Evolutionary conservation across 2,888 invertebrate genomes (phyloP), one percentile per base, ranked within the genome.

Genomic region (Orchesella flavescens): DNA sequence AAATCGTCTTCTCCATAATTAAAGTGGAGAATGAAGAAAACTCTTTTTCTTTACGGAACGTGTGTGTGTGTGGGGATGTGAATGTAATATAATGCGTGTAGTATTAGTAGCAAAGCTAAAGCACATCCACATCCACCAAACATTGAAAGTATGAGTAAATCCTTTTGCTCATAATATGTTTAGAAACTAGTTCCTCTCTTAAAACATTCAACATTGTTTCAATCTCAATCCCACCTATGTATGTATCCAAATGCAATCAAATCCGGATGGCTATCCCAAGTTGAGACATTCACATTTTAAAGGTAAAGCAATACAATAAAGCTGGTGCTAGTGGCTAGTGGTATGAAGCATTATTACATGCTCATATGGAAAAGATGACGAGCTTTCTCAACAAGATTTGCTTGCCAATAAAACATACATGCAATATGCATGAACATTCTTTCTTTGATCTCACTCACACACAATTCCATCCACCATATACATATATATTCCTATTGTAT

Each of bases 1-100:
- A 71, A 71, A 71, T 71, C 57, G 71, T 57, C 71, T 71, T 57
- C 69, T 55, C 23, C 17, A n/a, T 65, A 65, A 49, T 49, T 15
- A 65, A 61, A 61, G 65, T 44, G 55, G 55, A 71, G 55, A 57
- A 71, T 57, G 57, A 71, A 57, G 71, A 71, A n/a, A 53, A 34
- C 15, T 10, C 66, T 10, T 44, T 66, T 66, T 44, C 13, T 17
- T 34, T 65, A n/a, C 2, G 5, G 15, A 7, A 49, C 61, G 15
- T 13, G 61, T 59, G 59, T 3, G 21, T 12, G 55, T 19, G 17
- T 17, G 19, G 19, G 10, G 1, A 10, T 10, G 17, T n/a, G 57
- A 57, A 57, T 10, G 17, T 57, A 21, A n/a, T 55, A 55, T 15
- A 9, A 55, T 4, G 61, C 13, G 17, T 43, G 17, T 65, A n/a